phyloP scores from a whole-genome alignment of 2,797 vertebrate genomes.

The Gambelia wislizenii region DNA sequence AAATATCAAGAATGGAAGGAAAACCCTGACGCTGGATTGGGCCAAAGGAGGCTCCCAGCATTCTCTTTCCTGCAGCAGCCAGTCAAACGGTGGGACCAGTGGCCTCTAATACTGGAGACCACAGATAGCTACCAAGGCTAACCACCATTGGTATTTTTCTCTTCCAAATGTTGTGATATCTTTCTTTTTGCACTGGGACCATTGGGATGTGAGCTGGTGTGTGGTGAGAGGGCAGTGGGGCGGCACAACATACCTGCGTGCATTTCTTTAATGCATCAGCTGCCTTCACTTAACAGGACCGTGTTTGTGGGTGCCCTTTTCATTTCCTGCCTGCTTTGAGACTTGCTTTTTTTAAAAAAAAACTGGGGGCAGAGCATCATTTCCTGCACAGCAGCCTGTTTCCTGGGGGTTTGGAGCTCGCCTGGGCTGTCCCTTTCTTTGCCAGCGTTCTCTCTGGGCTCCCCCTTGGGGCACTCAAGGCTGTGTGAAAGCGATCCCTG shows the following conservation, averaged over 20 bases:
- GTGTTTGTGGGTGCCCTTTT: not conserved
- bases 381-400: no score
- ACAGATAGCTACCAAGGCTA: no score
- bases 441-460: not conserved
- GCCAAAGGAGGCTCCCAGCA: no score
- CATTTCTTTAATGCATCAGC: not conserved
- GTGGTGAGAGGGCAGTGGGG: no score
- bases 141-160: not conserved
- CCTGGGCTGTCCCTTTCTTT: no score
- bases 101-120: no score
- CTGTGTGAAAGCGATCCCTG: not conserved
- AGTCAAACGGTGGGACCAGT: no score
- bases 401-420: not conserved
- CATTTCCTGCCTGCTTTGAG: not conserved
- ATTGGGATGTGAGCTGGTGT: not conserved
- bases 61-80: no score
- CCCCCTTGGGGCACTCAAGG: not conserved
- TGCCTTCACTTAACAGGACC: not conserved
- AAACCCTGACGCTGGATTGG: no score
- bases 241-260: fast-evolving
- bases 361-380: not conserved
- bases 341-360: not conserved
- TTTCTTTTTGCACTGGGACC: not conserved
- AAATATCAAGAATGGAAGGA: no score
- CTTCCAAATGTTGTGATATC: not conserved